Evolutionary conservation across 2,797 vertebrate genomes (phyloP).

Genomic region (Pseudopleuronectes americanus): DNA sequence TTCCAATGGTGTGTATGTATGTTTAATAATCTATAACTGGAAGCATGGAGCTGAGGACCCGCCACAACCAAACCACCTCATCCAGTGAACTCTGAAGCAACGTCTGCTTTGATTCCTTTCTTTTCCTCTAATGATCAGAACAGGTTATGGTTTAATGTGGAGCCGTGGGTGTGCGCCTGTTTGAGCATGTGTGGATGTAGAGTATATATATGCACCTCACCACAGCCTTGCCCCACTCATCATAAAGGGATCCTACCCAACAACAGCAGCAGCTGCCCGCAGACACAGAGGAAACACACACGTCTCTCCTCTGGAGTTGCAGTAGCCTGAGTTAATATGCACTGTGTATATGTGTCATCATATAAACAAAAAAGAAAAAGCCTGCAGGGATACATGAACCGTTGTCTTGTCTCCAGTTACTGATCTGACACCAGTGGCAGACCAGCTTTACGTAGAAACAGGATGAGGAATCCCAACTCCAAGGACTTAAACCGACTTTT

Average conservation of each 20-base stretch:
- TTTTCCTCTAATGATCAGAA: slow-evolving; percentile 62
- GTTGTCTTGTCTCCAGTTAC: slow-evolving; percentile 26
- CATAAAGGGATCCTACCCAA: slow-evolving; percentile 49
- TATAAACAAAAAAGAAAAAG: slow-evolving; percentile 10
- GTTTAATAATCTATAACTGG: slow-evolving; percentile 87
- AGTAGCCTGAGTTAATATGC: slow-evolving; percentile 48
- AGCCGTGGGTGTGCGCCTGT: slow-evolving; percentile 34
- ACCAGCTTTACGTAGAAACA: slow-evolving; percentile 32
- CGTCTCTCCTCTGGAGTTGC: slow-evolving; percentile 11
- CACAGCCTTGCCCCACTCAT: slow-evolving; percentile 20
- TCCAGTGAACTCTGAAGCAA: slow-evolving; percentile 52
- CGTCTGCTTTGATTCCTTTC: slow-evolving; percentile 47
- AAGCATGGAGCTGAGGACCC: slow-evolving; percentile 77
- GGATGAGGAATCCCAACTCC: slow-evolving; percentile 11
- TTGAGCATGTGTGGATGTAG: slow-evolving; percentile 56
- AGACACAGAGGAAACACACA: slow-evolving; percentile 19
- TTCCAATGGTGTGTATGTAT: slow-evolving; percentile 73
- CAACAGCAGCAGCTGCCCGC: slow-evolving; percentile 12
- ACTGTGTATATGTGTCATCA: slow-evolving; percentile 50
- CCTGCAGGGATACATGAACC: slow-evolving; percentile 42
- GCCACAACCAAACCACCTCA: slow-evolving; percentile 80
- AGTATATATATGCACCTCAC: slow-evolving; percentile 46
- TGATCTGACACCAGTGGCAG: slow-evolving; percentile 20
- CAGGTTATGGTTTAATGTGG: slow-evolving; percentile 53
- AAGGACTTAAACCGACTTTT: slow-evolving; percentile 14